Evolutionary conservation across 2,797 vertebrate species (phyloP).

Genomic region (Carcharodon carcharias): DNA sequence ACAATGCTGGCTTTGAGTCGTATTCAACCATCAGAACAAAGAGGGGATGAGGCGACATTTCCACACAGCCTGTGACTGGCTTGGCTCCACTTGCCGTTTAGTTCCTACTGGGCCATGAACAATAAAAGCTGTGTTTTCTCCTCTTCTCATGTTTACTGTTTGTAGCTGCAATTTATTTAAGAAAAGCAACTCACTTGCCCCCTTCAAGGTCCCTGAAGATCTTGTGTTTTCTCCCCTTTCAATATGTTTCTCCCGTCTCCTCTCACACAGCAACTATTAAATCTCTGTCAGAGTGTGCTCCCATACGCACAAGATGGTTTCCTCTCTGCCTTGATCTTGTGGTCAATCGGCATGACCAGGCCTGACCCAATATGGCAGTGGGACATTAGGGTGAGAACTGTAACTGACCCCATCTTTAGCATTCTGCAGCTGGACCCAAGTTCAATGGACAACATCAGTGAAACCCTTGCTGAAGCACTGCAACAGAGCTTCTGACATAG

Average conservation of each 20-base stretch:
- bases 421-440: background rate
- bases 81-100: conserved; percentile 3
- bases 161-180: conserved; percentile 24
- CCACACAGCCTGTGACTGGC: conserved; percentile 9
- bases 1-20: conserved; percentile 10
- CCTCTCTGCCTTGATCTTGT: background rate
- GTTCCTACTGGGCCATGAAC: conserved; percentile 10
- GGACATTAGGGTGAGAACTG: background rate
- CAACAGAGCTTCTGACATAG: background rate
- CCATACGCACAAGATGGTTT: background rate
- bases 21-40: conserved; percentile 6
- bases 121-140: conserved; percentile 30
- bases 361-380: background rate
- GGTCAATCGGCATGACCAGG: background rate
- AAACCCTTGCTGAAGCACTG: background rate
- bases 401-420: background rate
- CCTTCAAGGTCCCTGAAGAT: background rate
- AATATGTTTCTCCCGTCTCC: background rate
- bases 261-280: background rate
- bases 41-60: conserved; percentile 26
- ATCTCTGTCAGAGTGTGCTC: background rate
- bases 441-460: background rate
- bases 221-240: background rate
- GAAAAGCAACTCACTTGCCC: conserved; percentile 10
- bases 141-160: conserved; percentile 6